These are phyloP conservation scores for Diglossa cyanea DNA, from an alignment of 2,797 vertebrate genomes.

Conservation along the genomic window DNA sequence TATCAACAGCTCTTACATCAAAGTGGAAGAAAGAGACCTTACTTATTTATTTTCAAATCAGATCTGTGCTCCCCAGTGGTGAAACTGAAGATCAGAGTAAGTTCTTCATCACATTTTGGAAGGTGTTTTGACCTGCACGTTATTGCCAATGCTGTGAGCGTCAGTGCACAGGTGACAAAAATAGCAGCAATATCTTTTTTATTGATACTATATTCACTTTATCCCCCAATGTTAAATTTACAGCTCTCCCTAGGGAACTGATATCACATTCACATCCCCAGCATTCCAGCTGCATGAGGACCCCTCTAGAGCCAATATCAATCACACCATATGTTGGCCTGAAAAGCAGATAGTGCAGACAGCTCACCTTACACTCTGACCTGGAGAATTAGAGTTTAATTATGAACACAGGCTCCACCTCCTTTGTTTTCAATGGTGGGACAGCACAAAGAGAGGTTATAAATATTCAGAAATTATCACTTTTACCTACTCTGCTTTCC, in stretches of 20 bases:
- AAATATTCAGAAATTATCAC: constrained; percentile 35
- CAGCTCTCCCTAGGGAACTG: background rate
- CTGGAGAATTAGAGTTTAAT: constrained; percentile 3
- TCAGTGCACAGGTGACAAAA: background rate
- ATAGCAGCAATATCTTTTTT: constrained; percentile 49
- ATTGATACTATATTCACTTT: constrained; percentile 46
- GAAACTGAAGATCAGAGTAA: background rate
- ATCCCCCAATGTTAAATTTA: background rate
- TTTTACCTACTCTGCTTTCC: background rate
- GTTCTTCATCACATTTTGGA: constrained; percentile 15
- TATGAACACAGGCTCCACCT: background rate
- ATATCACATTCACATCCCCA: background rate
- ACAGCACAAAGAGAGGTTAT: background rate
- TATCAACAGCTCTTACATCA: background rate
- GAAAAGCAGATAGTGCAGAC: background rate
- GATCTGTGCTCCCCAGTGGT: background rate
- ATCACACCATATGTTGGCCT: background rate
- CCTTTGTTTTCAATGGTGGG: background rate
- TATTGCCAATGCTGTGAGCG: background rate
- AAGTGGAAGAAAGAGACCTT: background rate
- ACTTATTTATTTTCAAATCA: constrained; percentile 34
- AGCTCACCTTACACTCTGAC: background rate
- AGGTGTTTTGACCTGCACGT: background rate
- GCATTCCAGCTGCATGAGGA: background rate
- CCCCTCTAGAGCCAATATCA: background rate